Conservation (phyloP, 1,140 invertebrate genomes). For the Listronotus oregonensis region DNA sequence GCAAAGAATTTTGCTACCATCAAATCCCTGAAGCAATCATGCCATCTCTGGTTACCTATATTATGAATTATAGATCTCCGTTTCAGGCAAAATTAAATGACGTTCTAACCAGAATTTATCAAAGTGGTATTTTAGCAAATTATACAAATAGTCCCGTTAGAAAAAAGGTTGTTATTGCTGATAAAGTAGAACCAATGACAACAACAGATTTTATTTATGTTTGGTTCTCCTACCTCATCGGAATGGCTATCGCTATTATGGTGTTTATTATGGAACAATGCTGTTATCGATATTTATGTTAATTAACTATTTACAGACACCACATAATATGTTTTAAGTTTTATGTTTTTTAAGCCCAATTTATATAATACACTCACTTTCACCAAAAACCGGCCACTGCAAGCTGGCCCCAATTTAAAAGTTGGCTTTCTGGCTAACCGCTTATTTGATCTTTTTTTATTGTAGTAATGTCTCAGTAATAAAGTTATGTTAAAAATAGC, state of each 20-base stretch:
- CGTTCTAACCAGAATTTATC: neutral
- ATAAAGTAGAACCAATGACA: slow-evolving; percentile 2
- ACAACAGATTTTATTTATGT: neutral
- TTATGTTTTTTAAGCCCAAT: too few species aligned
- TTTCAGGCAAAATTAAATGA: slow-evolving; percentile 13
- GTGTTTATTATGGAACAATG: neutral
- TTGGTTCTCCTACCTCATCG: neutral
- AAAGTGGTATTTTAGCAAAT: slow-evolving; percentile 12
- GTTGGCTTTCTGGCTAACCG: too few species aligned
- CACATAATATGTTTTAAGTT: too few species aligned
- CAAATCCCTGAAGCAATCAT: slow-evolving; percentile 15
- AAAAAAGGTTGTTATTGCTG: neutral
- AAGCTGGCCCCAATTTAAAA: too few species aligned
- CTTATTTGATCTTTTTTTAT: too few species aligned
- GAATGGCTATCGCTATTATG: neutral
- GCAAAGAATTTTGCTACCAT: slow-evolving; percentile 10
- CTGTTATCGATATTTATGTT: too few species aligned
- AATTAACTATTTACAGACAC: too few species aligned
- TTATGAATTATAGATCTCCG: slow-evolving; percentile 14
- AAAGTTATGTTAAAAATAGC: too few species aligned
- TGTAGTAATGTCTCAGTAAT: too few species aligned
- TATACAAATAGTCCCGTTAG: neutral
- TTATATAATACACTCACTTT: too few species aligned
- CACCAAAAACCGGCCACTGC: too few species aligned
- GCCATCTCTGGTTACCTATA: slow-evolving; percentile 16